A percentile compares a stretch with the other conserved stretches of the same genome.
phyloP scores from a whole-genome alignment of 2,888 invertebrate species.

The Phaedon cochleariae region DNA sequence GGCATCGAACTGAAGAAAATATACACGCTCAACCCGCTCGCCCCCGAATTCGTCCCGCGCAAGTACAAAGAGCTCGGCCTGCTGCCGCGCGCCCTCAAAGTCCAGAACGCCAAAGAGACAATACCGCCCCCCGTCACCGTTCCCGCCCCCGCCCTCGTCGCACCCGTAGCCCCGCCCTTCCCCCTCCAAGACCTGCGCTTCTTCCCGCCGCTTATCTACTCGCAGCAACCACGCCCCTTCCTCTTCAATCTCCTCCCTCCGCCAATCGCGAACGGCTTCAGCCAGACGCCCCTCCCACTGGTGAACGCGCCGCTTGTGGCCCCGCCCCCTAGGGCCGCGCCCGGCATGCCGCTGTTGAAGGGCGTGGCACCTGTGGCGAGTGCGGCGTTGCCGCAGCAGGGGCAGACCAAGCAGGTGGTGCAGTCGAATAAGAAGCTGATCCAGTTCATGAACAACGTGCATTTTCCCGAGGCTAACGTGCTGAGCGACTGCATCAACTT shows the following conservation, averaged over 20 bases:
- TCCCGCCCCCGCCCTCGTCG: no score
- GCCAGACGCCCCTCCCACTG: slow-evolving; percentile 44
- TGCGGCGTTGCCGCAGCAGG: no score
- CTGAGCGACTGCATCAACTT: slow-evolving; percentile 59
- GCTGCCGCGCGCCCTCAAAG: slow-evolving; percentile 23
- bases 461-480: slow-evolving; percentile 63
- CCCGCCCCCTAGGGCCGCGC: slow-evolving; percentile 43
- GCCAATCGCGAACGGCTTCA: slow-evolving; percentile 38
- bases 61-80: slow-evolving; percentile 58
- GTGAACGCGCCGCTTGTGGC: slow-evolving; percentile 44
- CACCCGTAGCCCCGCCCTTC: slow-evolving; percentile 36
- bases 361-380: slow-evolving; percentile 14
- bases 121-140: no score
- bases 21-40: slow-evolving; percentile 82
- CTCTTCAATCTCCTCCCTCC: slow-evolving; percentile 43
- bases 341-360: slow-evolving; percentile 30
- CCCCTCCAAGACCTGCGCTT: slow-evolving; percentile 39
- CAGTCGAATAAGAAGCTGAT: slow-evolving; percentile 61
- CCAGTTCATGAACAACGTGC: slow-evolving; percentile 69
- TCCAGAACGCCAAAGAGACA: slow-evolving; percentile 29
- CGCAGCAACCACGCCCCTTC: slow-evolving; percentile 42
- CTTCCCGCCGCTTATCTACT: slow-evolving; percentile 41
- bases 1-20: slow-evolving; percentile 79
- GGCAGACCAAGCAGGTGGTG: no score
- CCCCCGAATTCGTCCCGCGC: slow-evolving; percentile 81